Evolutionary conservation across 2,797 vertebrate genomes (phyloP).

Genomic region (Poecilia velifera): DNA sequence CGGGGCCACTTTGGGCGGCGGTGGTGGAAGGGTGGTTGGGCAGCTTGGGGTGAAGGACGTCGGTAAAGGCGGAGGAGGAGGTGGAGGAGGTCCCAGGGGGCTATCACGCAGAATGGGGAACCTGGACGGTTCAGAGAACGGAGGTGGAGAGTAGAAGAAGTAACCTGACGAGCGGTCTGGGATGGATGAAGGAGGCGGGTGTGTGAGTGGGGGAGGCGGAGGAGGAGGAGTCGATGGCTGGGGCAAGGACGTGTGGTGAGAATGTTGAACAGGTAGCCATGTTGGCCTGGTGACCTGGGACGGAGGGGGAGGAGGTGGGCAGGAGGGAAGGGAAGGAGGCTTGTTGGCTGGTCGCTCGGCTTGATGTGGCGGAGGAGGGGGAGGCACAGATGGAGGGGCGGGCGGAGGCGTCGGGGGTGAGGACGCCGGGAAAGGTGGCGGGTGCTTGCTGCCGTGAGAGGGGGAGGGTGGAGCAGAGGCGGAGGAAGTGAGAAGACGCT

Average conservation of each 20-base stretch:
- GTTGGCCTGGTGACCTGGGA: conserved; percentile 77
- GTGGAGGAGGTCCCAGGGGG: conserved; percentile 70
- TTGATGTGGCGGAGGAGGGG: conserved; percentile 69
- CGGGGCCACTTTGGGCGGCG: conserved; percentile 81
- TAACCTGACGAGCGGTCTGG: conserved; percentile 68
- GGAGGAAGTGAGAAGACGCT: conserved; percentile 70
- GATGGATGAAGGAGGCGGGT: conserved; percentile 40
- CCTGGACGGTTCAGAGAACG: conserved; percentile 48
- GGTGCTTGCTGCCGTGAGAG: conserved; percentile 43
- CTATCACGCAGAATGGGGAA: conserved; percentile 67
- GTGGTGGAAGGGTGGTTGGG: conserved; percentile 69
- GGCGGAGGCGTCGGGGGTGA: conserved; percentile 70
- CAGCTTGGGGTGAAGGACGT: conserved; percentile 64
- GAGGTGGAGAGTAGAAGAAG: conserved; percentile 63
- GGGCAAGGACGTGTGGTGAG: conserved; percentile 53
- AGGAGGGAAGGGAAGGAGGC: conserved; percentile 68
- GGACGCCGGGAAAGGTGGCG: conserved; percentile 29
- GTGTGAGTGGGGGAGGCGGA: conserved; percentile 51
- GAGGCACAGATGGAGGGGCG: conserved; percentile 66
- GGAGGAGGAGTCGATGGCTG: conserved; percentile 59
- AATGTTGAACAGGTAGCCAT: conserved; percentile 81
- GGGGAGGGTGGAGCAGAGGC: conserved; percentile 72
- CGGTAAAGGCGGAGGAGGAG: conserved; percentile 73
- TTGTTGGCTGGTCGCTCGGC: conserved; percentile 71
- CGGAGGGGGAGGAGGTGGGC: conserved; percentile 74